These are phyloP conservation scores for Drosophila dives DNA, from an alignment of 2,888 invertebrate species.

Conservation along the genomic window DNA sequence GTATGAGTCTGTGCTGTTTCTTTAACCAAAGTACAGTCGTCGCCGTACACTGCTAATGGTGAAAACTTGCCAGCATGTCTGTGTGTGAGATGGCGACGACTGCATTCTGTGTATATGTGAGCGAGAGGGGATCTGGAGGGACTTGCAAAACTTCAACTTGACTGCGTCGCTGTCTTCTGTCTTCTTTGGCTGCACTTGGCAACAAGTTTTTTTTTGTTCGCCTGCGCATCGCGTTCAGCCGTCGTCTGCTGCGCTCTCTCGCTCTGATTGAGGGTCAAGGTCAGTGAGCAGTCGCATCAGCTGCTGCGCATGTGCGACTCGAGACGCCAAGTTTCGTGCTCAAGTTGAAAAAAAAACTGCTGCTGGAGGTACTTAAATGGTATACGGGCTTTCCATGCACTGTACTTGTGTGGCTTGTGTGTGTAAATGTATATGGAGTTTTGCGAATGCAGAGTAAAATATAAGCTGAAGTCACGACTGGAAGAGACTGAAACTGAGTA, in stretches of 20 bases:
- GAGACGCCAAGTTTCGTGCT: slow-evolving; percentile 26
- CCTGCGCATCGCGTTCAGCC: slow-evolving; percentile 41
- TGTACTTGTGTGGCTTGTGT: slow-evolving; percentile 8
- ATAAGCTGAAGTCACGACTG: slow-evolving; percentile 31
- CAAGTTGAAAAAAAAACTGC: slow-evolving; percentile 11
- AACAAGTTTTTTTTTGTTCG: slow-evolving; percentile 58
- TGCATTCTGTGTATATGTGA: slow-evolving; percentile 18
- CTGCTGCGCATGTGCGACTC: slow-evolving; percentile 75
- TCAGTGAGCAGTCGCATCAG: slow-evolving; percentile 71
- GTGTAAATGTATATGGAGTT: slow-evolving; percentile 3
- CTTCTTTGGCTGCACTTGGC: slow-evolving; percentile 66
- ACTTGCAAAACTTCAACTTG: slow-evolving; percentile 56
- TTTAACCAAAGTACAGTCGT: slow-evolving; percentile 71
- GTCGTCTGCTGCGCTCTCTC: slow-evolving; percentile 31
- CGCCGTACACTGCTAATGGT: slow-evolving; percentile 68
- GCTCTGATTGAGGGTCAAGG: slow-evolving; percentile 76
- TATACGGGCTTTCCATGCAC: slow-evolving; percentile 18
- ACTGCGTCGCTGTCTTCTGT: slow-evolving; percentile 40
- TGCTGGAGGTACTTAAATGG: slow-evolving; percentile 15
- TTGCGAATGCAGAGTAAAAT: slow-evolving; percentile 1
- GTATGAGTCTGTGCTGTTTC: slow-evolving; percentile 38
- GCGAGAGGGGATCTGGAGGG: neutral
- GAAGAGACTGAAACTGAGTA: slow-evolving; percentile 15
- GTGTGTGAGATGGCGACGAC: slow-evolving; percentile 31
- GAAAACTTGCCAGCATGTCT: slow-evolving; percentile 66